Percentiles rank a stretch among this genome's conserved stretches.
phyloP scores from a whole-genome alignment of 2,888 invertebrate genomes.

The Xestia sexstrigata region DNA sequence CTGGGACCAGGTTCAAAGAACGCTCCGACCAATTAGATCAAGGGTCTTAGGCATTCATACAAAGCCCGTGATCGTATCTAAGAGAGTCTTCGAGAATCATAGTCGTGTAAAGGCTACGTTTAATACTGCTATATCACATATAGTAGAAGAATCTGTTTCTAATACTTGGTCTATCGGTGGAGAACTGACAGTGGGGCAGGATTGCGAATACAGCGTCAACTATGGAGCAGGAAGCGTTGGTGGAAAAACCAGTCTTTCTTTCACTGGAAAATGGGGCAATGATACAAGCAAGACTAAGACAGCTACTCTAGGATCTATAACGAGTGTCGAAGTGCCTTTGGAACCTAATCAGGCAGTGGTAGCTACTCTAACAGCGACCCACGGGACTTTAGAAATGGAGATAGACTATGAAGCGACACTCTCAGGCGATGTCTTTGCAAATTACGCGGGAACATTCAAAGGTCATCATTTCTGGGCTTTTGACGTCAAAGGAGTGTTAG shows the following conservation, averaged over 20 bases:
- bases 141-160: slow-evolving; percentile 64
- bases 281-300: slow-evolving; percentile 19
- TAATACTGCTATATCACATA: slow-evolving; percentile 65
- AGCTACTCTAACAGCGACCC: slow-evolving; percentile 38
- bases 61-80: slow-evolving; percentile 58
- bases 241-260: slow-evolving; percentile 26
- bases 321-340: slow-evolving; percentile 30
- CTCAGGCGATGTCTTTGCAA: slow-evolving; percentile 56
- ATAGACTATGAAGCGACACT: slow-evolving; percentile 61
- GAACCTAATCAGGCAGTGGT: slow-evolving; percentile 24
- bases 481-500: slow-evolving; percentile 45
- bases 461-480: slow-evolving; percentile 66
- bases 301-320: slow-evolving; percentile 23
- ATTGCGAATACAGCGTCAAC: slow-evolving; percentile 28
- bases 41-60: slow-evolving; percentile 58
- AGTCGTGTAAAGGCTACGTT: slow-evolving; percentile 57
- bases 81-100: slow-evolving; percentile 64
- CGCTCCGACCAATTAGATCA: slow-evolving; percentile 60
- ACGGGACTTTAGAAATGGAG: slow-evolving; percentile 39
- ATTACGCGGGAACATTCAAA: slow-evolving; percentile 43
- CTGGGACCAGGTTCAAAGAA: slow-evolving; percentile 70
- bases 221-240: slow-evolving; percentile 7
- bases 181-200: slow-evolving; percentile 53
- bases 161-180: slow-evolving; percentile 66
- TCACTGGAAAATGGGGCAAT: slow-evolving; percentile 22